Evolutionary conservation across 1,140 invertebrate species (phyloP).

Genomic region (Coptotermes formosanus): DNA sequence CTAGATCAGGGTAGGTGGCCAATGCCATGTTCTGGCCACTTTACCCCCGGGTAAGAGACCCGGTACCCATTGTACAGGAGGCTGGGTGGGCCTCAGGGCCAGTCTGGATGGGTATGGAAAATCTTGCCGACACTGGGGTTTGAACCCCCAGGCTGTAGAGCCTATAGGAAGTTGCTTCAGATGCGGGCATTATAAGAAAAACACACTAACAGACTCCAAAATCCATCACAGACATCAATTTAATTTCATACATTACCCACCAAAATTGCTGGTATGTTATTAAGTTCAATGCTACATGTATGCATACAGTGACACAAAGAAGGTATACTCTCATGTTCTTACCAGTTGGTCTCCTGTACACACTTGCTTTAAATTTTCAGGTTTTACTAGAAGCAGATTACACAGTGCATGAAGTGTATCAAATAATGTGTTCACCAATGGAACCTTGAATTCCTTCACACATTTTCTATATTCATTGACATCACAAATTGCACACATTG

Average conservation of each 20-base stretch:
- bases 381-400: conserved; percentile 92
- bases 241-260: not conserved
- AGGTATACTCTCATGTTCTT: conserved; percentile 42
- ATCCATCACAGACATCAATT: conserved; percentile 27
- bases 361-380: conserved; percentile 94
- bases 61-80: too few species aligned
- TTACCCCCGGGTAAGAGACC: too few species aligned
- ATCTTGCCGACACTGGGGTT: too few species aligned
- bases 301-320: too few species aligned
- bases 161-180: too few species aligned
- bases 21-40: too few species aligned
- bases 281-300: too few species aligned
- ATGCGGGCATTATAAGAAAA: conserved; percentile 39
- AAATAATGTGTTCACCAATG: conserved; percentile 82
- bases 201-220: not conserved
- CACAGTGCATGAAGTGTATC: conserved; percentile 94
- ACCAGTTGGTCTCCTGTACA: conserved; percentile 92
- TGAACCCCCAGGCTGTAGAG: too few species aligned
- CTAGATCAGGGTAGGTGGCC: too few species aligned
- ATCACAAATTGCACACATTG: conserved; percentile 97
- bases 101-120: too few species aligned
- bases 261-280: too few species aligned
- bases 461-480: conserved; percentile 92
- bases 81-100: too few species aligned
- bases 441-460: conserved; percentile 70